phyloP scores from a whole-genome alignment of 2,888 invertebrate genomes.

The Anagyrus pseudococci region DNA sequence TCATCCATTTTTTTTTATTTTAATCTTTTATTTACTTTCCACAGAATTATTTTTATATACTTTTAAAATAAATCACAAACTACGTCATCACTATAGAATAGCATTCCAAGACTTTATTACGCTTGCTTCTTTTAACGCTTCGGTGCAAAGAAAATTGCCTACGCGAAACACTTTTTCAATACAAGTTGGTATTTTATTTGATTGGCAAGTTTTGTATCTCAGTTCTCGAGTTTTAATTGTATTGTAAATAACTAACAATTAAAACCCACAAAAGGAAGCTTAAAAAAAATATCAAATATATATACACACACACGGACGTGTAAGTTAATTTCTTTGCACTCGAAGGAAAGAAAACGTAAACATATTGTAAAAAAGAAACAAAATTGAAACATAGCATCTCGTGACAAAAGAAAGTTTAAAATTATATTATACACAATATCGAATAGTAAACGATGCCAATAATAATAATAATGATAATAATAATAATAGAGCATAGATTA shows the following conservation, averaged over 20 bases:
- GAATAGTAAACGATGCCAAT: too few species aligned
- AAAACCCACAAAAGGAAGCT: too few species aligned
- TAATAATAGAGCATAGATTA: background rate
- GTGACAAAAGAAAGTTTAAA: conserved; percentile 6
- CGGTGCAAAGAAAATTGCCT: conserved; percentile 39
- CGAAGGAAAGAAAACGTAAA: conserved; percentile 4
- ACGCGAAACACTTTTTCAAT: too few species aligned
- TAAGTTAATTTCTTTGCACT: conserved; percentile 8
- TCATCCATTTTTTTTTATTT: too few species aligned
- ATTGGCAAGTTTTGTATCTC: too few species aligned
- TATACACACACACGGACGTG: too few species aligned
- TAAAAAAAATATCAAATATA: too few species aligned
- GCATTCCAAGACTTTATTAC: conserved; percentile 19
- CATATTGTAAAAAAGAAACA: background rate
- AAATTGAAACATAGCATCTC: conserved; percentile 11
- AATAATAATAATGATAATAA: conserved; percentile 7
- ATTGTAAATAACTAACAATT: too few species aligned
- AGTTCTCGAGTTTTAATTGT: background rate
- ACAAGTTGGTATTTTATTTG: too few species aligned
- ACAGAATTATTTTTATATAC: too few species aligned
- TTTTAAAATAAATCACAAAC: background rate
- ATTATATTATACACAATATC: conserved; percentile 15
- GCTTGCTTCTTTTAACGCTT: background rate
- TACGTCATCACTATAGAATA: conserved; percentile 30
- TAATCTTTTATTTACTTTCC: background rate